Percentiles rank a stretch among this genome's conserved stretches.
These are phyloP conservation scores for Lampropteryx suffumata DNA, from an alignment of 2,888 invertebrate species.

Conservation along the genomic window DNA sequence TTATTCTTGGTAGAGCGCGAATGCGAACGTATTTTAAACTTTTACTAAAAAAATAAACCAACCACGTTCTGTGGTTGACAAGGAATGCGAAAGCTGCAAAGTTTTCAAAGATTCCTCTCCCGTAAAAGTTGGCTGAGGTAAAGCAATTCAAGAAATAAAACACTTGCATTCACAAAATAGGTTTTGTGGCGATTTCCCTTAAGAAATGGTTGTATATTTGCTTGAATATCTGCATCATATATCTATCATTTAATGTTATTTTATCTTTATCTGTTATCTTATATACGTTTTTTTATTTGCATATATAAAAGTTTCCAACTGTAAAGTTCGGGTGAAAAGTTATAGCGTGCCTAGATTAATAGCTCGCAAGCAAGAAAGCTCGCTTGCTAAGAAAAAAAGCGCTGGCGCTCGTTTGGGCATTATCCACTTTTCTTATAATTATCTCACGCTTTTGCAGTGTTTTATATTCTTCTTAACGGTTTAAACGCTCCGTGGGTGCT, in stretches of 20 bases:
- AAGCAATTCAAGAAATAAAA: slow-evolving; percentile 16
- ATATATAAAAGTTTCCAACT: too few relatives aligned
- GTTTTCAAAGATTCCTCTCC: slow-evolving; percentile 43
- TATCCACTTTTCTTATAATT: slow-evolving; percentile 53
- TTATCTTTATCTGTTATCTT: background rate
- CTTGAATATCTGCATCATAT: too few relatives aligned
- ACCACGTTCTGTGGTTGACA: slow-evolving; percentile 34
- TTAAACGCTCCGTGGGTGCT: slow-evolving; percentile 28
- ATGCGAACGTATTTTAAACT: slow-evolving; percentile 15
- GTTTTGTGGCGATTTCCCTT: background rate
- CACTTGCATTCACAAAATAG: slow-evolving; percentile 1
- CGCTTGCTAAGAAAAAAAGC: slow-evolving; percentile 35
- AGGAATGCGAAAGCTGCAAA: slow-evolving; percentile 31
- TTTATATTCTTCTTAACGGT: slow-evolving; percentile 46
- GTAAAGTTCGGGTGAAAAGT: slow-evolving; percentile 37
- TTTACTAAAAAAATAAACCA: slow-evolving; percentile 18
- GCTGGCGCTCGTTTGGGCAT: slow-evolving; percentile 42
- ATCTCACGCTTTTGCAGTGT: slow-evolving; percentile 43
- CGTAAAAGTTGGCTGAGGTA: slow-evolving; percentile 17
- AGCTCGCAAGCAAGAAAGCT: slow-evolving; percentile 39
- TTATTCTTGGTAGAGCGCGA: background rate
- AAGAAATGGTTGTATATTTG: too few relatives aligned
- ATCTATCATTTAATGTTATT: too few relatives aligned
- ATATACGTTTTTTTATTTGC: too few relatives aligned
- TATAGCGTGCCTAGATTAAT: slow-evolving; percentile 46